Conservation (phyloP, 1,140 invertebrate genomes). For the Listronotus bonariensis region DNA sequence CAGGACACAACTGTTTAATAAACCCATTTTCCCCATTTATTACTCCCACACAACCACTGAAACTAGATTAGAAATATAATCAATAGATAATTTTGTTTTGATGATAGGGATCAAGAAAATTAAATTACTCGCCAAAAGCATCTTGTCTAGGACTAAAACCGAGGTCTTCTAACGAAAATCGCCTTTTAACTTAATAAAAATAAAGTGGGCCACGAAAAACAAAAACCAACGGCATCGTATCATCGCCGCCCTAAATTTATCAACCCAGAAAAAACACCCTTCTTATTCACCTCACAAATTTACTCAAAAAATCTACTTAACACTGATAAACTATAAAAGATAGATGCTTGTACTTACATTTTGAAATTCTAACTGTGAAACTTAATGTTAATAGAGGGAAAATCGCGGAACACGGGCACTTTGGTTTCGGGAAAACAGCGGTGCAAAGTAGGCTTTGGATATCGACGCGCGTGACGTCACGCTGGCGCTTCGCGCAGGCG, state of each 20-base stretch:
- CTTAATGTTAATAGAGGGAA: conserved; percentile 21
- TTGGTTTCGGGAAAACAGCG: conserved; percentile 29
- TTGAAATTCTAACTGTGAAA: conserved; percentile 31
- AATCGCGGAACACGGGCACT: conserved; percentile 27
- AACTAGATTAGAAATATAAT: background rate
- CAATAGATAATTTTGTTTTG: conserved; percentile 8
- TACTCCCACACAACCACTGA: background rate
- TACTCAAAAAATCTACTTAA: background rate
- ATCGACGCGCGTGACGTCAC: conserved; percentile 47
- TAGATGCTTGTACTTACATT: conserved; percentile 41
- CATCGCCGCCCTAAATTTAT: conserved; percentile 21
- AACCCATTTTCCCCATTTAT: too few species aligned
- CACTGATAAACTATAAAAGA: conserved; percentile 1
- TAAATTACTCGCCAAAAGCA: too few species aligned
- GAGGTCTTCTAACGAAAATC: too few species aligned
- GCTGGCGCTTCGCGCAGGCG: conserved; percentile 44
- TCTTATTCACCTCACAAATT: background rate
- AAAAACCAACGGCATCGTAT: background rate
- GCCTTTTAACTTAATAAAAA: too few species aligned
- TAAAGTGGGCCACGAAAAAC: background rate
- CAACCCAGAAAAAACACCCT: too few species aligned
- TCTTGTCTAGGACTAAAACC: too few species aligned
- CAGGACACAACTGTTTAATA: too few species aligned
- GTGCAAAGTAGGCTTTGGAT: conserved; percentile 33
- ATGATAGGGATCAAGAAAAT: background rate